Base-by-base conservation (phyloP, 1,140 invertebrate species). In the Geopemphigus sp. region DNA sequence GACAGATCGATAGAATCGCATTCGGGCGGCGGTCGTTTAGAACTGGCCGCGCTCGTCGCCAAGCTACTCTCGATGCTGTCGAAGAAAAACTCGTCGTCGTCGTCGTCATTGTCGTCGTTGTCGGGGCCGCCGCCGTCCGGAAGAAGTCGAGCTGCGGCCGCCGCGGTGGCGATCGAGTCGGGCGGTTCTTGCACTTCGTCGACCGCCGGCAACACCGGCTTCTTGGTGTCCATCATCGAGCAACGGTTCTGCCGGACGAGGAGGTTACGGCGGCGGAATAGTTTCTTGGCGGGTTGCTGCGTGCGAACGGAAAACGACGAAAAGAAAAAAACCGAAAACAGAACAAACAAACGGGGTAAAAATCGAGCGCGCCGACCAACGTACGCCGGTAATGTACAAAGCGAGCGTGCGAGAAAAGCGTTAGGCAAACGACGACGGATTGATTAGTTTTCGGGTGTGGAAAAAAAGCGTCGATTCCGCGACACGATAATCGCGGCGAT, bases 1-100 rank as follows among this genome's bases (percentile, higher is more conserved):
- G 74, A 78, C 14, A 78, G 22, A 22, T 78, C 74, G 17, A 78
- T 78, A 15, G 74, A 78, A n/a, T 78, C 74, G 39, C 74, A 78
- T 17, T 78, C 74, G 32, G 57, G 56, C 57, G 56, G 74, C 24
- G n/a, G 74, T 0, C 39, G 74, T 19, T 39, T 47, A 2, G 54
- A 61, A n/a, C 54, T 61, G 45, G 32, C 32, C 0, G 73, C 74
- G 56, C 74, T 78, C 15, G 74, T 78, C 22, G 74, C 74, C 57
- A 78, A n/a, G 24, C 74, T 78, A 39, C 74, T 78, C 17, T 78
- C 74, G 45, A 78, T 78, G 39, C 74, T 78, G 74, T 78, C 74
- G 56, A 78, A 78, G 57, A 78, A 78, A 15, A 78, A 63, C 45
- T 78, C 74, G 39, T 24, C 56, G 57, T 45, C 39, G n/a, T 57